Evolutionary conservation across 2,113 vertebrate species (phyloP).

Genomic region (Psilopogon haemacephalus): DNA sequence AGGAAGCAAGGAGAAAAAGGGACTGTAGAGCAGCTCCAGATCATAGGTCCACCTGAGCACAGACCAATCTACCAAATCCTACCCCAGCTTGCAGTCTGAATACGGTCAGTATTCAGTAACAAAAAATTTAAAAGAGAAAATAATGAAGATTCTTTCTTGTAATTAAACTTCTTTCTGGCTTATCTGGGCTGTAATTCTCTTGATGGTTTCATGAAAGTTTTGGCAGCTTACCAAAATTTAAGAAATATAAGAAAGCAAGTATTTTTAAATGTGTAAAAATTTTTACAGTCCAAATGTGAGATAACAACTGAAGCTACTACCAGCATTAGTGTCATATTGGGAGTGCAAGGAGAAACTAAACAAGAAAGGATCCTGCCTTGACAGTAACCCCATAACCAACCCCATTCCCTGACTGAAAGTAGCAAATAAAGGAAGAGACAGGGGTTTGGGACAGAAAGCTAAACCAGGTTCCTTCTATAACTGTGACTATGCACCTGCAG

Average conservation of each 20-base stretch:
- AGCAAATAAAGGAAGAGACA: background rate
- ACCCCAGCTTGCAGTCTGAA: background rate
- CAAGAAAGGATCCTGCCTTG: background rate
- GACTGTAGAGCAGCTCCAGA: background rate
- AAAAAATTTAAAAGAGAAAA: background rate
- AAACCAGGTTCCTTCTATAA: background rate
- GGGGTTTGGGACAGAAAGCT: background rate
- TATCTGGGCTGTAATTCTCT: background rate
- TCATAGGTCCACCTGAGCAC: background rate
- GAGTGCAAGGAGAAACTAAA: background rate
- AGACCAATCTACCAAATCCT: background rate
- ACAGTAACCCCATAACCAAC: background rate
- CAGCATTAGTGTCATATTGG: background rate
- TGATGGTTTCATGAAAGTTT: background rate
- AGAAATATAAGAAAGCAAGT: background rate
- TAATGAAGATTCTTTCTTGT: background rate
- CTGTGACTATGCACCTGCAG: accelerated
- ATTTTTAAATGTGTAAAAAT: background rate
- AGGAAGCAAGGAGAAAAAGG: background rate
- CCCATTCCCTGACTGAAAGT: background rate
- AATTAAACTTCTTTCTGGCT: background rate
- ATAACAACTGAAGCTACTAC: background rate
- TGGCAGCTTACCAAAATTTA: background rate
- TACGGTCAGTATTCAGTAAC: background rate
- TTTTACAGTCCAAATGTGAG: background rate